Evolutionary conservation across 1,140 invertebrate genomes (phyloP), one percentile per base, ranked within the genome.

Genomic region (Leptestheria dahalacensis): DNA sequence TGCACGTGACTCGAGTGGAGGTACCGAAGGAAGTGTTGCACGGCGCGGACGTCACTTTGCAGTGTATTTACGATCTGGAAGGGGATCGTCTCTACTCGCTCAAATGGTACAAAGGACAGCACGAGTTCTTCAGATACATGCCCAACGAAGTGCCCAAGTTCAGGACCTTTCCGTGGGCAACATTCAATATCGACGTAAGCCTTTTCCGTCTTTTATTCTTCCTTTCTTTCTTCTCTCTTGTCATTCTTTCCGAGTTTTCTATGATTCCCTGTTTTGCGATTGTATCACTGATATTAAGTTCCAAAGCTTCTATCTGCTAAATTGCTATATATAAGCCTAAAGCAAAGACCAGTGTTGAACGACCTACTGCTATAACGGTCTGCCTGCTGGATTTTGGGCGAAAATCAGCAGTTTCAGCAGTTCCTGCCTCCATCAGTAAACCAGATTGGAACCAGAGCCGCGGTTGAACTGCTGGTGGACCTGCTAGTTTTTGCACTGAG

Each of bases 41-140:
- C 59, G 83, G 82, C 26, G 76, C 80, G 20, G 76, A 78, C 52
- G 83, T 79, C 20, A 77, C 75, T 20, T 72, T 89, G 47, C 76
- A 77, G 25, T 89, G 86, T 70, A 74, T 78, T 41, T 86, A 85
- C 74, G 80, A 86, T 67, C 71, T 85, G 61, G 81, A 84, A 57
- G 76, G 78, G 11, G 79, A 78, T 18, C 76, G 77, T 3, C 74
- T 88, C 21, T 86, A 86, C 72, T 82, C 82, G 1, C 81, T 91
- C 62, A 83, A 88, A 71, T 91, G 87, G 86, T 90, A 90, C 67
- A 77, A 84, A 52, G 86, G 83, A 11, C 74, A 70, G 47, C 74
- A 83, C 58, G 58, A 60, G 23, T 60, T 60, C 26, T 60, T 52
- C 26, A 21, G 58, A 23, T 60, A 60, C 41, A 49, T 60, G 10